Percentiles rank a stretch among this genome's conserved stretches.
Conservation (phyloP, 64 coral and sea anemone species). For the Montipora sp. region DNA sequence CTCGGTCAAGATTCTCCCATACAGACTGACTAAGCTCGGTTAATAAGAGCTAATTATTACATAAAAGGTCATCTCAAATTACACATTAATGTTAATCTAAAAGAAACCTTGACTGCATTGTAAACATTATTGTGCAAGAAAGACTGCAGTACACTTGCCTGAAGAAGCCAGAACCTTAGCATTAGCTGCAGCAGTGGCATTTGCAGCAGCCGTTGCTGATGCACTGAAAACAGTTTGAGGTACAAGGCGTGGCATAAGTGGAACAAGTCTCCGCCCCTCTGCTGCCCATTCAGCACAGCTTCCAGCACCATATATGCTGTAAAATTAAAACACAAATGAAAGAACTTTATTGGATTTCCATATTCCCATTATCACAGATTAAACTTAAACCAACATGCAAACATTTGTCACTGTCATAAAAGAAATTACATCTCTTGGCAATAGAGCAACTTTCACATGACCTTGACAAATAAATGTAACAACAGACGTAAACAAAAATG, state of each 20-base stretch:
- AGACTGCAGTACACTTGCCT: neutral
- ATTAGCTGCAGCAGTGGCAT: slow-evolving; percentile 90
- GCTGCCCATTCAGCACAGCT: slow-evolving; percentile 97
- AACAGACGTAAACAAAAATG: no score
- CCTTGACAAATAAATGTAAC: no score
- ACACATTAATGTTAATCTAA: no score
- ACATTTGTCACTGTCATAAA: no score
- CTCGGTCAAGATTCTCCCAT: no score
- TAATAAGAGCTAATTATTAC: no score
- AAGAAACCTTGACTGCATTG: no score
- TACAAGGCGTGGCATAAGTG: slow-evolving; percentile 98
- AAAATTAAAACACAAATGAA: neutral
- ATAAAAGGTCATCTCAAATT: no score
- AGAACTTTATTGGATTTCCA: no score
- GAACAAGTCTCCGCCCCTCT: slow-evolving; percentile 94
- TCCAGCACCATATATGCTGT: slow-evolving; percentile 91
- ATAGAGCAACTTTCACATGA: no score
- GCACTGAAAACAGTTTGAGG: slow-evolving; percentile 94
- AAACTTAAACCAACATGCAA: neutral
- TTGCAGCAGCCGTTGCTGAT: slow-evolving; percentile 95
- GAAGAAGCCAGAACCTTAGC: slow-evolving; percentile 73
- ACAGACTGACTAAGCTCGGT: no score
- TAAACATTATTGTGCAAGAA: neutral
- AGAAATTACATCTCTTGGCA: no score
- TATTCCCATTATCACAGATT: neutral